Percentiles rank a stretch among this genome's conserved stretches.
These are phyloP conservation scores for Synchiropus splendidus DNA, from an alignment of 2,113 vertebrate species.

Conservation along the genomic window DNA sequence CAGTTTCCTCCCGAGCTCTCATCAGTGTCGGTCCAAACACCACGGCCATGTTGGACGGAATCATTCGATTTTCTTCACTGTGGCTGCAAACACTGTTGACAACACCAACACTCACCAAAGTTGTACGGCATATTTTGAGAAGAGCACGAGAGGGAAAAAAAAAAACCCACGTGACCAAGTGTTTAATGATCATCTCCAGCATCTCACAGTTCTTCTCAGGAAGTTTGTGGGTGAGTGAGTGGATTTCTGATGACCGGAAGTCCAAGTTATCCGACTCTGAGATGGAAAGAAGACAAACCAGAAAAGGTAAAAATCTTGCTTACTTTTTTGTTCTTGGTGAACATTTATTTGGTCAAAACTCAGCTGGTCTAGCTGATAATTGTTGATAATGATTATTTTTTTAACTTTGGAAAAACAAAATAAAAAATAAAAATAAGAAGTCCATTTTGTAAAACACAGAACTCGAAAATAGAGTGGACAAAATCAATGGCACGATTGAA, in stretches of 20 bases:
- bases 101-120: not conserved
- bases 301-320: too few relatives aligned
- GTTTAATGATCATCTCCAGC: conserved; percentile 85
- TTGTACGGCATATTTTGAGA: too few relatives aligned
- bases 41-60: conserved; percentile 90
- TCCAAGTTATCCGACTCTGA: conserved; percentile 90
- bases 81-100: conserved; percentile 79
- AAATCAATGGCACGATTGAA: too few relatives aligned
- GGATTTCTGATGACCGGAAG: conserved; percentile 84
- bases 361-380: too few relatives aligned
- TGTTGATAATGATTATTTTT: too few relatives aligned
- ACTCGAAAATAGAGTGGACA: too few relatives aligned
- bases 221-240: conserved; percentile 85
- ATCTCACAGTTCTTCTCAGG: conserved; percentile 90
- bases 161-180: conserved; percentile 81
- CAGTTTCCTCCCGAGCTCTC: conserved; percentile 90
- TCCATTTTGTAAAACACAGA: too few relatives aligned
- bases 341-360: too few relatives aligned
- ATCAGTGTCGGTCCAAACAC: conserved; percentile 93
- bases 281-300: too few relatives aligned
- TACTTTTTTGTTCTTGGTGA: too few relatives aligned
- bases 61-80: conserved; percentile 88
- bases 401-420: too few relatives aligned
- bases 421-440: too few relatives aligned
- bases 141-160: not conserved